Conservation (phyloP, 2,888 invertebrate genomes). For the Blastobasis adustella region DNA sequence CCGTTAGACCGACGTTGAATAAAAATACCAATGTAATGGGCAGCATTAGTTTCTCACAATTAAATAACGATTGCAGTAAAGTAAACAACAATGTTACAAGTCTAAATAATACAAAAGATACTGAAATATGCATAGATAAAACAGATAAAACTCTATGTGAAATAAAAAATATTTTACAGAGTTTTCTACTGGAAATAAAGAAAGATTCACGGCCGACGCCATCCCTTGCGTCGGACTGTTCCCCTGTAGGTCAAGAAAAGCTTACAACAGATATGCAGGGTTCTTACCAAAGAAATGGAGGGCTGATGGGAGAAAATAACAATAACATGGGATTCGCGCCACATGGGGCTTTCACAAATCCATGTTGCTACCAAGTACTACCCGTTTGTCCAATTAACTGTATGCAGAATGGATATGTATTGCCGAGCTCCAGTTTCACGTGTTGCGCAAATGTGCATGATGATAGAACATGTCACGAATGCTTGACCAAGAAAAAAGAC, state of each 20-base stretch:
- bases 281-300: too few relatives aligned
- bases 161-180: conserved; percentile 61
- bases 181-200: conserved; percentile 56
- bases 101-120: conserved; percentile 40
- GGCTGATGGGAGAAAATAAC: too few relatives aligned
- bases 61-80: conserved; percentile 10
- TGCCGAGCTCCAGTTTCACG: conserved; percentile 43
- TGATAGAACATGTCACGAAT: conserved; percentile 23
- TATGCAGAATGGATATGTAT: conserved; percentile 40
- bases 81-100: conserved; percentile 30
- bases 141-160: conserved; percentile 58
- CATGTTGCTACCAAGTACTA: conserved; percentile 53
- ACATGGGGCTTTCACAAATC: conserved; percentile 29
- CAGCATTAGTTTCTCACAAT: too few relatives aligned
- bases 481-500: conserved; percentile 22
- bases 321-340: conserved; percentile 15
- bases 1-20: too few relatives aligned
- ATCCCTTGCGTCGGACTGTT: neutral
- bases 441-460: conserved; percentile 35
- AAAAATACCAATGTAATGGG: too few relatives aligned
- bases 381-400: conserved; percentile 53
- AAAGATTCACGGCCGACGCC: conserved; percentile 39
- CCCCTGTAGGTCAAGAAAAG: too few relatives aligned
- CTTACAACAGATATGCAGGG: too few relatives aligned
- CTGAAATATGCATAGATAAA: conserved; percentile 34